Conservation (phyloP, 2,113 vertebrate species). For the Perca fluviatilis region DNA sequence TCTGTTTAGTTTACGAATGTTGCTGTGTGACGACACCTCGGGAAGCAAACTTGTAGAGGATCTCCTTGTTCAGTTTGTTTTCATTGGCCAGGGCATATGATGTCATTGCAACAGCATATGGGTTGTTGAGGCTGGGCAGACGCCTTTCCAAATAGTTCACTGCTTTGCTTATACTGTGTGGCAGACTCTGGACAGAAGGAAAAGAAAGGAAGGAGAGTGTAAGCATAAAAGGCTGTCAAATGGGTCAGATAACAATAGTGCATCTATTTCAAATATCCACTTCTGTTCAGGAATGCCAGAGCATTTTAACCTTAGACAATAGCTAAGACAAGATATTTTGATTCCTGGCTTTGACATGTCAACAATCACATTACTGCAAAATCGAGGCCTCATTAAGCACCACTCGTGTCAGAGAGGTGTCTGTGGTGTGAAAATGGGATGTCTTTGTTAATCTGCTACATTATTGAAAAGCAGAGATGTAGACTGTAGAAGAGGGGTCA, state of each 20-base stretch:
- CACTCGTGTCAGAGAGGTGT: no score
- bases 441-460: no score
- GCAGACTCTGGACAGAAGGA: constrained; percentile 77
- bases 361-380: no score
- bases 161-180: constrained; percentile 78
- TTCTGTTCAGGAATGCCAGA: no score
- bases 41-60: constrained; percentile 75
- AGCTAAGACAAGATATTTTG: no score
- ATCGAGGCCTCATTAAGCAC: no score
- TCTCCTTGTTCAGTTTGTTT: constrained; percentile 55
- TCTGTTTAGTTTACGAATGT: neutral
- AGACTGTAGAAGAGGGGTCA: no score
- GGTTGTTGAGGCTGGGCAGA: constrained; percentile 77
- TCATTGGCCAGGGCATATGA: constrained; percentile 87
- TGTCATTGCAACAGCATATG: constrained; percentile 88
- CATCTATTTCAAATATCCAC: no score
- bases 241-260: neutral
- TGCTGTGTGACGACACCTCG: constrained; percentile 71
- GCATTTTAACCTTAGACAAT: no score
- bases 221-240: neutral
- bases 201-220: neutral
- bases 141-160: constrained; percentile 73
- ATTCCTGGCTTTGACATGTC: no score
- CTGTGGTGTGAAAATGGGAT: no score
- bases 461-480: no score